These are phyloP conservation scores for Hepsetus odoe DNA, from an alignment of 2,113 vertebrate species.

Conservation along the genomic window DNA sequence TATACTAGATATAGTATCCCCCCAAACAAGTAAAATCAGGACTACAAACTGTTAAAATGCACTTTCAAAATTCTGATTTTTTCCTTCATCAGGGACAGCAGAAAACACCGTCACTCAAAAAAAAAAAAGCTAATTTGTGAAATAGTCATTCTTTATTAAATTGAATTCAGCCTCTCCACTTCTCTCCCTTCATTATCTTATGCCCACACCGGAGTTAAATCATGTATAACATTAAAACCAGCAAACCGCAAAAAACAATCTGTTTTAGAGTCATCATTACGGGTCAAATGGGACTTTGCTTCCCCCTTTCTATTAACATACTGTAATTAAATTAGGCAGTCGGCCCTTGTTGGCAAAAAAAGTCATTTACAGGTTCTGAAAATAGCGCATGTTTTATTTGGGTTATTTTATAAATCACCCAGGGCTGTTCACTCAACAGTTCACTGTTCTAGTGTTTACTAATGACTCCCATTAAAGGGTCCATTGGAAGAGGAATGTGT, in stretches of 20 bases:
- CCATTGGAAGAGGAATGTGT: not conserved
- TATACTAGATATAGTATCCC: no score
- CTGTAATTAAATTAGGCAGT: constrained; percentile 61
- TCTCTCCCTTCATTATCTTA: not conserved
- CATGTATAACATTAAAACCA: constrained; percentile 43
- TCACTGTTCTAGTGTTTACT: constrained; percentile 47
- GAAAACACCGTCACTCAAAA: not conserved
- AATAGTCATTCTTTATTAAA: not conserved
- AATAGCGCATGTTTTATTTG: constrained; percentile 53
- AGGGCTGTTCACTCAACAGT: constrained; percentile 33
- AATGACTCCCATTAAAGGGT: constrained; percentile 34
- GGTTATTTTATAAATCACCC: constrained; percentile 27
- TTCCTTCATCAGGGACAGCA: no score
- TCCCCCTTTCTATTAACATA: constrained; percentile 59
- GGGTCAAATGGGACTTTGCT: constrained; percentile 52
- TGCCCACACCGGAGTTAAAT: constrained; percentile 36
- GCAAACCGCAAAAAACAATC: constrained; percentile 51
- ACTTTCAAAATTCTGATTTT: no score
- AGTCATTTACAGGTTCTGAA: constrained; percentile 56
- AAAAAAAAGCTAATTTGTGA: constrained; percentile 17
- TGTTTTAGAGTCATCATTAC: constrained; percentile 51
- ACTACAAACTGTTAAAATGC: not conserved
- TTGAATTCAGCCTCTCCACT: not conserved
- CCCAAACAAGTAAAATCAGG: no score
- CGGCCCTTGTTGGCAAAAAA: constrained; percentile 52